Percentiles rank a stretch among this genome's conserved stretches.
These are phyloP conservation scores for Myotis lucifugus DNA, from an alignment of 2,113 vertebrate genomes.

Conservation along the genomic window DNA sequence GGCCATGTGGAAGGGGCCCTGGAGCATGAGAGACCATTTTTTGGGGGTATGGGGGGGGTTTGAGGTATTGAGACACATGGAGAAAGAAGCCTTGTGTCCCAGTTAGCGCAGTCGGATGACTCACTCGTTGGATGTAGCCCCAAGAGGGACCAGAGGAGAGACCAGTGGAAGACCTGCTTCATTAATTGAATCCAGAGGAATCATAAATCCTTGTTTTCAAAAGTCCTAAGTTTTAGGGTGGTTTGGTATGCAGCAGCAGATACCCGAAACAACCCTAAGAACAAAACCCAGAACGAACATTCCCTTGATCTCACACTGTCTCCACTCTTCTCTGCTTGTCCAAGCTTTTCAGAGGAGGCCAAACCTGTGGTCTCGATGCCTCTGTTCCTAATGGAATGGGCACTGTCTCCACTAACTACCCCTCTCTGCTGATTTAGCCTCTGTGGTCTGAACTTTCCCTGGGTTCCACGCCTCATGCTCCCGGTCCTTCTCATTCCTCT, in stretches of 20 bases:
- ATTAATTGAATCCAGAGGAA: background rate
- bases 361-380: accelerated
- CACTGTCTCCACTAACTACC: accelerated
- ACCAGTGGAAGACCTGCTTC: background rate
- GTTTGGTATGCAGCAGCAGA: background rate
- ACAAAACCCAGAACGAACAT: background rate
- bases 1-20: background rate
- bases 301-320: background rate
- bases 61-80: background rate
- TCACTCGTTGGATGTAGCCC: background rate
- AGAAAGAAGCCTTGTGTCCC: background rate
- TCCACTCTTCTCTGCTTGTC: background rate
- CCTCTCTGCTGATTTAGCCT: background rate
- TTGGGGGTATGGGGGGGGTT: background rate
- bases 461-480: background rate
- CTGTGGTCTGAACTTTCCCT: background rate
- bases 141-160: background rate
- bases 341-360: background rate
- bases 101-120: background rate
- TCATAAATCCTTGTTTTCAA: background rate
- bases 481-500: background rate
- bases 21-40: background rate
- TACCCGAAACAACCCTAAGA: background rate
- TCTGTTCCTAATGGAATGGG: background rate
- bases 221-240: background rate